A percentile compares a stretch with the other conserved stretches of the same genome.
These are phyloP conservation scores for Dolichotis patagonum DNA, from an alignment of 2,113 vertebrate genomes.

Conservation along the genomic window DNA sequence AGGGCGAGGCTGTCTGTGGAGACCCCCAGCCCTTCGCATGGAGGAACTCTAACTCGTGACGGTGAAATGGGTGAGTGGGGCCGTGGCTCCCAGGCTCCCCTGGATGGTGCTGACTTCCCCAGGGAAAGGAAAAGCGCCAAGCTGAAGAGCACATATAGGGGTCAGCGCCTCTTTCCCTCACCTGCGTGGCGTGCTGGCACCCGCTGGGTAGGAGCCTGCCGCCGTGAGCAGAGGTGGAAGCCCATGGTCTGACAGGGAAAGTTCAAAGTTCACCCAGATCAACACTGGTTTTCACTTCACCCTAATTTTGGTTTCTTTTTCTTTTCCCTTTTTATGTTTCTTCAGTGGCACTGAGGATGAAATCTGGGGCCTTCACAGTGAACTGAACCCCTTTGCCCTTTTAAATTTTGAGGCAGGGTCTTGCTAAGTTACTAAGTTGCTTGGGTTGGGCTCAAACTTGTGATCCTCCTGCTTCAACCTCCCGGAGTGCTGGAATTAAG, in stretches of 20 bases:
- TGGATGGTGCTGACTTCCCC: background rate
- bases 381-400: background rate
- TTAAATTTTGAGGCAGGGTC: background rate
- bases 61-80: background rate
- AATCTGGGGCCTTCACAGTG: background rate
- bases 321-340: background rate
- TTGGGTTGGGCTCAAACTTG: background rate
- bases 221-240: background rate
- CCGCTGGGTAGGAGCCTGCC: background rate
- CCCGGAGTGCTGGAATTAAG: no score
- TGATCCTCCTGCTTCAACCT: background rate
- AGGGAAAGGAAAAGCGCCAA: background rate
- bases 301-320: background rate
- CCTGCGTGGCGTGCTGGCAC: background rate
- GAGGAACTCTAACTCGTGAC: background rate
- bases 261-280: background rate
- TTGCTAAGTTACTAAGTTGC: background rate
- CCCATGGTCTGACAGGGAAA: background rate
- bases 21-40: background rate
- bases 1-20: no score
- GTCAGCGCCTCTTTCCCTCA: background rate
- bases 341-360: background rate
- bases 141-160: background rate
- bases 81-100: background rate
- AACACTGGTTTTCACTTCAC: background rate